Percentiles rank a stretch among this genome's conserved stretches.
Conservation (phyloP, 2,113 vertebrate genomes). For the Oplegnathus fasciatus region DNA sequence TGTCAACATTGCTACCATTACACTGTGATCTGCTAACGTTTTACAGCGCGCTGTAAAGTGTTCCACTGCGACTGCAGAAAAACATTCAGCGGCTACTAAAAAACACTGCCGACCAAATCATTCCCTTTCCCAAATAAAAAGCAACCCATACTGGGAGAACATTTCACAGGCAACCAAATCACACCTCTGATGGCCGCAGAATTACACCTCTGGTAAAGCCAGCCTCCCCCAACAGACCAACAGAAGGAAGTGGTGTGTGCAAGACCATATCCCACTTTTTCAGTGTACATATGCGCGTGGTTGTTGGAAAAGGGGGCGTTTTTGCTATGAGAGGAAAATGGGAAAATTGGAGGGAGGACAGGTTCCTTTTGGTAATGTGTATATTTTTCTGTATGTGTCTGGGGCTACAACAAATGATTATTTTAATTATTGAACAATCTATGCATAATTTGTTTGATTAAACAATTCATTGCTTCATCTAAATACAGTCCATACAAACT, state of each 20-base stretch:
- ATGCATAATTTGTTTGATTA: not conserved
- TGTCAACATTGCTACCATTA: conserved; percentile 46
- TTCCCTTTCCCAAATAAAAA: conserved; percentile 67
- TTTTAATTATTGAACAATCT: not conserved
- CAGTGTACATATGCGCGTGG: not conserved
- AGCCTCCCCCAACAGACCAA: conserved; percentile 15
- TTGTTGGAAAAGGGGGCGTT: not conserved
- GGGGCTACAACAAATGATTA: not conserved
- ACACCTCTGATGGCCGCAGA: conserved; percentile 53
- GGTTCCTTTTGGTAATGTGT: not conserved
- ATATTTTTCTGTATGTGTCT: not conserved
- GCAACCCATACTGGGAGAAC: conserved; percentile 46
- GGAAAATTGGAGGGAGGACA: not conserved
- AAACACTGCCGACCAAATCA: conserved; percentile 42
- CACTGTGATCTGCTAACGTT: conserved; percentile 41
- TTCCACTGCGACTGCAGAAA: conserved; percentile 48
- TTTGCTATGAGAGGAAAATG: conserved; percentile 1
- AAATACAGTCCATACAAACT: not conserved
- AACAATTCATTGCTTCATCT: not conserved
- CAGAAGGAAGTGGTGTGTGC: conserved; percentile 40
- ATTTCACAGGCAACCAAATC: conserved; percentile 60
- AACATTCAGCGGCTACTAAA: conserved; percentile 46
- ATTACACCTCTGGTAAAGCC: conserved; percentile 62
- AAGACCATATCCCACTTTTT: conserved; percentile 27
- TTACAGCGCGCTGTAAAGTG: conserved; percentile 47